Base-by-base conservation (phyloP, 1,140 invertebrate species). In the Pseudobourletiella spinata region DNA sequence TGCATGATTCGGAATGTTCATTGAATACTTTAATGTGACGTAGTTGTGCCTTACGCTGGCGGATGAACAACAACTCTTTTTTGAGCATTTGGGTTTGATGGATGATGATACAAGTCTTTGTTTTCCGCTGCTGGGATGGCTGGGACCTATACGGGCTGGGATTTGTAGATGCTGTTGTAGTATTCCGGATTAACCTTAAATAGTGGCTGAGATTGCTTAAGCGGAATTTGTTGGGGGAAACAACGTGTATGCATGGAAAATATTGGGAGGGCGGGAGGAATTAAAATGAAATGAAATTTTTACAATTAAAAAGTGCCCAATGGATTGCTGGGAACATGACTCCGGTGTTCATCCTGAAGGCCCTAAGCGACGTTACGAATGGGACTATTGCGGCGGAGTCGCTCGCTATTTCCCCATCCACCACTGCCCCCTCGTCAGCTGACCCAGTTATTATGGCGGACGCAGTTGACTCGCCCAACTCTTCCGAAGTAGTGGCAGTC, bases 311-410 rank as follows among this genome's bases (percentile, higher is more conserved):
- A 64, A 67, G 65, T 30, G 57, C 65, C 1, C 26, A 61, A 30
- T 67, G 65, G 65, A 64, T 67, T 3, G 65, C 65, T 6, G 30
- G 29, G 4, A 63, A 67, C 30, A 48, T 67, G 39, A 64, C 51
- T 39, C 65, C 65, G 3, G 18, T 57, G 3, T 67, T 67, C 50
- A 62, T 62, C 54, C 60, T 62, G 42, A 62, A 24, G 1, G 52
- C 60, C 30, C 46, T 62, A 18, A 62, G 28, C 46, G 52, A 44
- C 35, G 54, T 48, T 61, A 50, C 52, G 42, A 61, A 61, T 44
- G 50, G 59, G 42, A 24, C 59, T 30, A 35, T 52, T 14, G 44
- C 29, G 11, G 24, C 8, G 8, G 32, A 11, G n/a, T 39, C n/a
- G n/a, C 8, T 39, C 8, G n/a, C n/a, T 39, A 11, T n/a, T 11